Percentiles rank a stretch among this genome's conserved stretches.
These are phyloP conservation scores for Bradypus variegatus DNA, from an alignment of 2,797 vertebrate genomes.

Conservation along the genomic window DNA sequence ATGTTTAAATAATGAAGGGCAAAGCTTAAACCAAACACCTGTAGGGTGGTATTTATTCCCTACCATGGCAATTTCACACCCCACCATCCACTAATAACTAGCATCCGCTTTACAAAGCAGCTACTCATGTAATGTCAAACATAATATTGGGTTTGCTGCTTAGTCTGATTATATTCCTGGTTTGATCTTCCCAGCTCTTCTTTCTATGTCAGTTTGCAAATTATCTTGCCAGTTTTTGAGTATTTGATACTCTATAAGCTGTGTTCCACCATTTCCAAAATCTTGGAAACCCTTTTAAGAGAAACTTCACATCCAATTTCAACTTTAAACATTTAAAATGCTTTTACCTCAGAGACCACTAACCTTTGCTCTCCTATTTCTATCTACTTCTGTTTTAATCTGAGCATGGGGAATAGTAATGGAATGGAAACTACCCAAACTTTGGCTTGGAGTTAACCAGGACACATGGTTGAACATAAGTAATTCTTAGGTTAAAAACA, in stretches of 20 bases:
- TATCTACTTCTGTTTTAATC: background rate
- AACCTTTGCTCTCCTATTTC: background rate
- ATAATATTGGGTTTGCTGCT: background rate
- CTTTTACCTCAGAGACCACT: background rate
- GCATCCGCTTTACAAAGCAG: background rate
- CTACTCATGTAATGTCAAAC: background rate
- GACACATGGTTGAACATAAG: background rate
- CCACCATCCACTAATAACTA: background rate
- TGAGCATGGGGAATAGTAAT: background rate
- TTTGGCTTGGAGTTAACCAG: background rate
- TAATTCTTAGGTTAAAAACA: background rate
- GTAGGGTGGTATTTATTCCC: background rate
- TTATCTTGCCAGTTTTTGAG: background rate
- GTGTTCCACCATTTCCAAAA: background rate
- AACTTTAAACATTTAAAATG: background rate
- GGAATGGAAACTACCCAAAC: background rate
- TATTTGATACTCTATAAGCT: background rate
- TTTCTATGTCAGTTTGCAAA: background rate
- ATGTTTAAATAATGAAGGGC: background rate
- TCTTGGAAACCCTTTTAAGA: background rate
- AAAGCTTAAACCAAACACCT: background rate
- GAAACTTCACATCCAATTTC: conserved; percentile 18
- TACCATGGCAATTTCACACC: background rate
- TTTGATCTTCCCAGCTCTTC: background rate
- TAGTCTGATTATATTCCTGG: background rate